Evolutionary conservation across 2,113 vertebrate genomes (phyloP).

Genomic region (Apeltes quadracus): DNA sequence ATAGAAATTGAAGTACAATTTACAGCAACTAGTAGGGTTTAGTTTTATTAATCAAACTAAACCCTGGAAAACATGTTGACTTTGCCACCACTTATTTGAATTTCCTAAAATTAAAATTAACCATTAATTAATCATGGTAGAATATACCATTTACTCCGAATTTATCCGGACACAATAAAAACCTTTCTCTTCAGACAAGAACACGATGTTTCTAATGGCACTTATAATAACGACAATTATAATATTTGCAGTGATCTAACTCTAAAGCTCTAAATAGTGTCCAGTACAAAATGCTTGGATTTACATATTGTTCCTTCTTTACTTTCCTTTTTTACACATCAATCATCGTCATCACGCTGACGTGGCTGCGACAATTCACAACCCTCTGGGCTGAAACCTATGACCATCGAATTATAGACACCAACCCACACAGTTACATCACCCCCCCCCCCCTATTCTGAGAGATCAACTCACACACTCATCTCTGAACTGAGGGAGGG

Average conservation of each 20-base stretch:
- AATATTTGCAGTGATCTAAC: too few relatives aligned
- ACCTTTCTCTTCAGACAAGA: neutral
- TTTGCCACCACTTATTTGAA: neutral
- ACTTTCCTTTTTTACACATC: neutral
- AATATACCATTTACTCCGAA: neutral
- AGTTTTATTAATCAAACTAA: too few relatives aligned
- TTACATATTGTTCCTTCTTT: neutral
- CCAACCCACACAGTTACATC: slow-evolving; percentile 15
- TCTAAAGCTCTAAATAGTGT: too few relatives aligned
- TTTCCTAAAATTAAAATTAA: neutral
- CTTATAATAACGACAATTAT: too few relatives aligned
- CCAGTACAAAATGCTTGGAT: too few relatives aligned
- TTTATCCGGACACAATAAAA: neutral
- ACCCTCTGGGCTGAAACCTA: neutral
- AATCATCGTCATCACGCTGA: neutral
- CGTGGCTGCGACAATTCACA: neutral
- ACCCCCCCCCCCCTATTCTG: slow-evolving; percentile 31
- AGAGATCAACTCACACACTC: slow-evolving; percentile 15
- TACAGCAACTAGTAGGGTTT: too few relatives aligned
- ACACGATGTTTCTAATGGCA: neutral
- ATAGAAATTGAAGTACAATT: too few relatives aligned
- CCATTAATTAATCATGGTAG: neutral
- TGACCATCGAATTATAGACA: neutral
- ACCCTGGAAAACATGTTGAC: neutral
- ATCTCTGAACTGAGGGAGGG: neutral